Base-by-base conservation (phyloP, 2,797 vertebrate genomes). In the Toxotes lorentzi region DNA sequence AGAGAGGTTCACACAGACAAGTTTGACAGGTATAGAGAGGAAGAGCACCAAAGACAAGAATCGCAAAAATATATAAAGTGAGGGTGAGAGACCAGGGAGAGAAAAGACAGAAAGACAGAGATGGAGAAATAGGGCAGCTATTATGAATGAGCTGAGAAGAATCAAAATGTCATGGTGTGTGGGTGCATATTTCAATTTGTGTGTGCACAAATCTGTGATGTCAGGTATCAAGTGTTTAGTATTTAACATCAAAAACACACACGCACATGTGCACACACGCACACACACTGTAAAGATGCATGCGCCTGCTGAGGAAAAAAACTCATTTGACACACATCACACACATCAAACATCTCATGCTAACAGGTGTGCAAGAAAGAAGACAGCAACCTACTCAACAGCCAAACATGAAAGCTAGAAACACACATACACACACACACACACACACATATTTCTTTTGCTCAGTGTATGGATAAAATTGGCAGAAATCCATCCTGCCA, bases 121-220 rank as follows among this genome's bases (percentile, higher is more conserved):
- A 70, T 24, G 24, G 50, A 75, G 53, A 85, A 70, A 75, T 48
- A 70, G 76, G 74, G 64, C 70, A 70, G 80, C 83, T 66, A 21
- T 81, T 85, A 70, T 78, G 83, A 89, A 88, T 88, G 84, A 87
- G 79, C 60, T 77, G 77, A 82, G n/a, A 81, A 86, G 71, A 81
- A 82, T 82, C 53, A 16, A 88, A 87, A 85, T 87, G 83, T 83
- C 80, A 84, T 19, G 12, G 76, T 62, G 76, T 73, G 73, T 41
- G 40, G n/a, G 66, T 30, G 60, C 48, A 68, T 47, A 45, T 69
- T 60, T 60, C 41, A 40, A 30, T 65, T 30, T 51, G 38, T 53
- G 59, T 62, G 66, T 50, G 51, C 24, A 53, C 27, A 11, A 53
- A 48, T 50, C 64, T 81, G 82, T 79, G 78, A 87, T 81, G 84